Evolutionary conservation across 2,113 vertebrate species (phyloP).

Genomic region (Pholis gunnellus): DNA sequence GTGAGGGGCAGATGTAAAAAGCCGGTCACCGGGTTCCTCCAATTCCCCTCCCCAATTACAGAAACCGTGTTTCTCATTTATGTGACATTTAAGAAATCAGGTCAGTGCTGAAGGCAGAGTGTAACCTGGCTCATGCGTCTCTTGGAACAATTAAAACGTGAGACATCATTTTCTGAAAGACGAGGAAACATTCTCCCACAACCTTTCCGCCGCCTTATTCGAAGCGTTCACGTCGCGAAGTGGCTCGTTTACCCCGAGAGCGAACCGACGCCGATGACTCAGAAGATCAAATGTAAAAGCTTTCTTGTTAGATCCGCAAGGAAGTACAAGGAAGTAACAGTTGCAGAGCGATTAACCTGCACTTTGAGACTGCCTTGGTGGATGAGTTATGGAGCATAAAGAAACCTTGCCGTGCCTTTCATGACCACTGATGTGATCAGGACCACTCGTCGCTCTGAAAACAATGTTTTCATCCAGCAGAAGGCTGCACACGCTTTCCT

Average conservation of each 20-base stretch:
- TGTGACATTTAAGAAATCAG: constrained; percentile 12
- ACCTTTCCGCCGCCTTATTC: background rate
- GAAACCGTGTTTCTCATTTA: constrained; percentile 1
- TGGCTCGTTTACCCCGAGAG: background rate
- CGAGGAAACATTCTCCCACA: background rate
- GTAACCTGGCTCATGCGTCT: constrained; percentile 2
- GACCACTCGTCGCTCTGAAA: constrained; percentile 8
- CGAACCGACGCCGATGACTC: background rate
- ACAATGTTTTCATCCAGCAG: constrained; percentile 28
- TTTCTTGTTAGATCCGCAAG: background rate
- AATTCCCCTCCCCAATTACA: constrained; percentile 12
- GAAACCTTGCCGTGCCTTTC: background rate
- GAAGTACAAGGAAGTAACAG: background rate
- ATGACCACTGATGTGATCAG: constrained; percentile 23
- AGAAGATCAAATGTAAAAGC: background rate
- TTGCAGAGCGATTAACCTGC: background rate
- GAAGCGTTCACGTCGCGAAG: background rate
- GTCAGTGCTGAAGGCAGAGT: background rate
- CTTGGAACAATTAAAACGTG: background rate
- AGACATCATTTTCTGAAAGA: constrained; percentile 4
- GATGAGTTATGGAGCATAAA: background rate
- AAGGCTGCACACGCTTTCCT: constrained; percentile 1
- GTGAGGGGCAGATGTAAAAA: background rate
- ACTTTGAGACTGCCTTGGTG: background rate
- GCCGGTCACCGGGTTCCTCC: background rate